phyloP scores from a whole-genome alignment of 2,888 invertebrate genomes.

The Nipponacmea schrenckii region DNA sequence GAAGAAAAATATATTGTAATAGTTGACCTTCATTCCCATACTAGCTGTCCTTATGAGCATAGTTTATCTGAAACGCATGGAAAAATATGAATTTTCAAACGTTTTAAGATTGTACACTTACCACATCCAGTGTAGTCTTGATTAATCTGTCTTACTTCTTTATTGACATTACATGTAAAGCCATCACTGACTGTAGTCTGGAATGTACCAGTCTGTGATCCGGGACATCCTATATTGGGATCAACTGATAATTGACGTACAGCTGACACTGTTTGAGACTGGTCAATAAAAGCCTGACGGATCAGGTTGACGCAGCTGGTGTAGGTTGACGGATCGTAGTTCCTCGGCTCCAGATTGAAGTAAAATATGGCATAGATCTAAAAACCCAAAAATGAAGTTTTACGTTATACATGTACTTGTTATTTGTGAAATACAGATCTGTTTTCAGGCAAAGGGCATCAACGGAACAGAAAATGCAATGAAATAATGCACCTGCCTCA shows the following conservation, averaged over 20 bases:
- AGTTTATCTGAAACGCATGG: no score
- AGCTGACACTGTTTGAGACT: slow-evolving; percentile 6
- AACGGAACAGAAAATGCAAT: no score
- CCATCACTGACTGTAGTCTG: slow-evolving; percentile 10
- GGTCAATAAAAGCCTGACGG: slow-evolving; percentile 16
- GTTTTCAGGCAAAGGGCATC: no score
- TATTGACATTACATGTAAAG: slow-evolving; percentile 24
- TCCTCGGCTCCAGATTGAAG: slow-evolving; percentile 24
- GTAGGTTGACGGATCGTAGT: slow-evolving; percentile 19
- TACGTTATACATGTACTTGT: no score
- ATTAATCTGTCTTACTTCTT: slow-evolving; percentile 16
- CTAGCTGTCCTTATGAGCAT: no score
- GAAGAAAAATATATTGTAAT: not conserved
- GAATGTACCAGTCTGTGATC: slow-evolving; percentile 9
- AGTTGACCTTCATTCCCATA: not conserved
- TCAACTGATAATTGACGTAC: slow-evolving; percentile 5
- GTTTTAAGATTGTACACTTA: slow-evolving; percentile 15
- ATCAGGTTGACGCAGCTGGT: slow-evolving; percentile 22
- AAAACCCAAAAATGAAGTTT: no score
- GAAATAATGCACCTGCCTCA: no score
- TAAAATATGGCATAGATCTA: slow-evolving; percentile 26
- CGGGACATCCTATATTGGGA: slow-evolving; percentile 13
- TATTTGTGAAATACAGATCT: no score
- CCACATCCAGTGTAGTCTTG: slow-evolving; percentile 24
- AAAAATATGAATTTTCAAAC: no score